These are phyloP conservation scores for Xylophagus ater DNA, from an alignment of 2,888 invertebrate species.

Conservation along the genomic window DNA sequence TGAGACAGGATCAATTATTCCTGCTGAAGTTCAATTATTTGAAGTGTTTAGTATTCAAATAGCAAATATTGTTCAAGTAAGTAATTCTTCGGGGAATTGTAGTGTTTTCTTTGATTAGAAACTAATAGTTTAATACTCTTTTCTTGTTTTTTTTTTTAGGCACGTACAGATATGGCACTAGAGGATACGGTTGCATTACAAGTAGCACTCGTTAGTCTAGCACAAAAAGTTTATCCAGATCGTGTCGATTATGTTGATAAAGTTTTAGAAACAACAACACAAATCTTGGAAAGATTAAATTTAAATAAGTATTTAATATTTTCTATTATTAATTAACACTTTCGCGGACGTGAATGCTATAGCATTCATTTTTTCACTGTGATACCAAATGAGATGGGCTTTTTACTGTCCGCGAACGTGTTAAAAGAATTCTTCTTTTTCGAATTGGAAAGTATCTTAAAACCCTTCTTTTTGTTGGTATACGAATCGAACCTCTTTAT, in stretches of 20 bases:
- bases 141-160: conserved; percentile 42
- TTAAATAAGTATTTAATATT: conserved; percentile 55
- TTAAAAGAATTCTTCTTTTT: too few relatives aligned
- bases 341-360: too few relatives aligned
- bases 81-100: too few relatives aligned
- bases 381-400: too few relatives aligned
- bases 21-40: conserved; percentile 85
- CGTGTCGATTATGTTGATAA: conserved; percentile 90
- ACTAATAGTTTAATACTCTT: too few relatives aligned
- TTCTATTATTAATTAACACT: neutral
- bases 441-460: too few relatives aligned
- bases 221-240: conserved; percentile 93
- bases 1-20: conserved; percentile 49
- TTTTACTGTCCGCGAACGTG: too few relatives aligned
- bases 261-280: conserved; percentile 81
- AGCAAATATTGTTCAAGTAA: conserved; percentile 82
- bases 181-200: conserved; percentile 95
- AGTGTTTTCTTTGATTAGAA: too few relatives aligned
- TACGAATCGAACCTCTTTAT: too few relatives aligned
- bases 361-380: too few relatives aligned
- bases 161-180: conserved; percentile 84
- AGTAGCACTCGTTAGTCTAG: conserved; percentile 86
- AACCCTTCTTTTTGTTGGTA: too few relatives aligned
- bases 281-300: conserved; percentile 80
- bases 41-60: conserved; percentile 98